These are phyloP conservation scores for Pogonocherus hispidulus DNA, from an alignment of 2,888 invertebrate genomes.

Conservation along the genomic window DNA sequence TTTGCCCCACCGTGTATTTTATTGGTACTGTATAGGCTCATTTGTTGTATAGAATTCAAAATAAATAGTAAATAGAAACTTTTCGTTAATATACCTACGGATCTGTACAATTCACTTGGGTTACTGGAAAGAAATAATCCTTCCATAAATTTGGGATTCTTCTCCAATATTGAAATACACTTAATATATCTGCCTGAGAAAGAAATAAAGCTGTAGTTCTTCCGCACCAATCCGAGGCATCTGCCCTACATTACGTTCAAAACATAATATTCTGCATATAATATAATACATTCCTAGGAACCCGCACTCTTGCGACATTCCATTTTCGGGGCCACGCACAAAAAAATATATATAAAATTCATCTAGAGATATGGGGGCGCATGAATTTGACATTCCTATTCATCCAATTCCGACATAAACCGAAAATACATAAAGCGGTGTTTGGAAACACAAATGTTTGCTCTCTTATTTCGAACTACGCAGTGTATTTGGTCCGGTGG, in stretches of 20 bases:
- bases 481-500: too few relatives aligned
- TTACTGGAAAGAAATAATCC: too few relatives aligned
- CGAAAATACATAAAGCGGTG: conserved; percentile 12
- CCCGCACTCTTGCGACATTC: neutral
- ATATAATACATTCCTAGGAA: conserved; percentile 3
- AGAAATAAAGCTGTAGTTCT: neutral
- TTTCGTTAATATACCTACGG: too few relatives aligned
- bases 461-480: conserved; percentile 5
- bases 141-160: neutral
- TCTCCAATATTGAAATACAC: neutral
- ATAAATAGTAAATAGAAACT: too few relatives aligned
- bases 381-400: conserved; percentile 19
- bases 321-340: neutral
- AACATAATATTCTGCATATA: conserved; percentile 2
- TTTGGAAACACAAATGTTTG: conserved; percentile 3
- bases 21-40: too few relatives aligned
- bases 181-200: neutral
- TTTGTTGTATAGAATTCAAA: too few relatives aligned
- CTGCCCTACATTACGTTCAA: neutral
- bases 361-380: neutral
- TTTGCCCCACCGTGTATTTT: too few relatives aligned
- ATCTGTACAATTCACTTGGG: too few relatives aligned
- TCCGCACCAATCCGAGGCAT: neutral
- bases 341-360: conserved; percentile 6
- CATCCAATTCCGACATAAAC: conserved; percentile 15